phyloP scores from a whole-genome alignment of 2,113 vertebrate species.

The Gnathonemus echidnorhynchus region DNA sequence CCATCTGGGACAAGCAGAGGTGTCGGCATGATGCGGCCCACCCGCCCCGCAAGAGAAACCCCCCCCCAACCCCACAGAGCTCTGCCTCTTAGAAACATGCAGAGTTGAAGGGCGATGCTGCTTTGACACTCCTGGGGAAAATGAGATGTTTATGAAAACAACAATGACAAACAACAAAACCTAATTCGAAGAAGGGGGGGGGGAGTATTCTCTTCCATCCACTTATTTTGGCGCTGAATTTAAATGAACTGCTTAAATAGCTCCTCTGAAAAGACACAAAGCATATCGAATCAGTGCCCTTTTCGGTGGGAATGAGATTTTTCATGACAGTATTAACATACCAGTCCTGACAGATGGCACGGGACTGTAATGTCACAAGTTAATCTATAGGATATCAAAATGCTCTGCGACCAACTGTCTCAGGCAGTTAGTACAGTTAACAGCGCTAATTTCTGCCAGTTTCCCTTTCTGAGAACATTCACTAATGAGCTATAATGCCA shows the following conservation, averaged over 20 bases:
- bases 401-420: neutral
- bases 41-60: neutral
- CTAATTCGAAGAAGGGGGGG: neutral
- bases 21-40: neutral
- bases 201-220: neutral
- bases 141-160: neutral
- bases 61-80: neutral
- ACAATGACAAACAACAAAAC: neutral
- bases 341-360: neutral
- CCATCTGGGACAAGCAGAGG: neutral
- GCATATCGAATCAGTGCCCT: neutral
- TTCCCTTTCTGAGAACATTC: neutral
- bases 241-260: neutral
- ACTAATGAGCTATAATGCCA: neutral
- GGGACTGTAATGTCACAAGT: neutral
- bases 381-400: neutral
- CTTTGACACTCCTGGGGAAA: neutral
- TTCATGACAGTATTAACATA: neutral
- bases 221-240: neutral
- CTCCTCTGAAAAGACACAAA: neutral
- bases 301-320: neutral
- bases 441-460: neutral
- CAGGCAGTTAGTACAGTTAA: neutral
- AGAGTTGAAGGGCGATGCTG: neutral
- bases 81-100: neutral